Conservation (phyloP, 1,140 invertebrate species). For the Laupala kohalensis region DNA sequence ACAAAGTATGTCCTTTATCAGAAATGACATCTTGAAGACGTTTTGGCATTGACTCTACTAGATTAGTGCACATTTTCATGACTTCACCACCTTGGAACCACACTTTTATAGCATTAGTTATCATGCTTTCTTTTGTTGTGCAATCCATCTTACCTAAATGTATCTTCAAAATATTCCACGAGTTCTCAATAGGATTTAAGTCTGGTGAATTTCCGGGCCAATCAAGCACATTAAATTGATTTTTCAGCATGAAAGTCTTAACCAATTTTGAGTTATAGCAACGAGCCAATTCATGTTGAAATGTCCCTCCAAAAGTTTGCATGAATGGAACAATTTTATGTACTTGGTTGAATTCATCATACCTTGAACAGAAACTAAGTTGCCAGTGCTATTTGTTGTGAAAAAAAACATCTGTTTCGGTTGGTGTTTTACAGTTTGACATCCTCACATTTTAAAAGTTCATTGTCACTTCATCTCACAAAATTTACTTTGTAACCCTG, state of each 20-base stretch:
- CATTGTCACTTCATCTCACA: neutral
- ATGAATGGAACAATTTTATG: neutral
- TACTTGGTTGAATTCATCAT: conserved; percentile 5
- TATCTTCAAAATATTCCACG: conserved; percentile 1
- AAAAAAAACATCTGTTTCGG: conserved; percentile 9
- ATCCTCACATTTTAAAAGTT: neutral
- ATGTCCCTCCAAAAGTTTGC: neutral
- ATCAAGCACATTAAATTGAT: neutral
- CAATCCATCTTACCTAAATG: neutral
- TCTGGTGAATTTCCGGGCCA: conserved; percentile 10
- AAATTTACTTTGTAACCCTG: conserved; percentile 5
- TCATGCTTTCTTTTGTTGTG: neutral
- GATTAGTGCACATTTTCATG: neutral
- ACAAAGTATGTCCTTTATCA: neutral
- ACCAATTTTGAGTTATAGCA: neutral
- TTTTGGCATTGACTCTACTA: neutral
- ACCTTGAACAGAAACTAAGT: neutral
- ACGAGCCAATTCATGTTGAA: conserved; percentile 2
- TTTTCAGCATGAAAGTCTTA: neutral
- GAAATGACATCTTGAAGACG: neutral
- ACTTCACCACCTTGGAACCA: neutral
- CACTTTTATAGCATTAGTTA: neutral
- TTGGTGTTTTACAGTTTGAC: neutral
- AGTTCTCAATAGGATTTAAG: conserved; percentile 9
- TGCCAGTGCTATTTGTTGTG: neutral